A percentile compares a stretch with the other conserved stretches of the same genome.
Evolutionary conservation across 2,888 invertebrate genomes (phyloP).

Genomic region (Deroplatys truncata): DNA sequence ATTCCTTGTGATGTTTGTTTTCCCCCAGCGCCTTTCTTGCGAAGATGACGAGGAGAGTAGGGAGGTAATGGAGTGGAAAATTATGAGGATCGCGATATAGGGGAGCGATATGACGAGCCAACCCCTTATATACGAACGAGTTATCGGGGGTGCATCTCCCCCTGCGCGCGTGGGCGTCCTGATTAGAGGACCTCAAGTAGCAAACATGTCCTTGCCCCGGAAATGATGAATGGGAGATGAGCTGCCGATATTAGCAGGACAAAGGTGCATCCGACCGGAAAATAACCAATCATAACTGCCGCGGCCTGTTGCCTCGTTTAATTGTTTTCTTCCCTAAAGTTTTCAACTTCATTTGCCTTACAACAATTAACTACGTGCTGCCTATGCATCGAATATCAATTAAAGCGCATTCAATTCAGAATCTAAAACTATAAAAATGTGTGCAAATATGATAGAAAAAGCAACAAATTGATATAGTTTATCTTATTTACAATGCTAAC

Average conservation of each 20-base stretch:
- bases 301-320: not conserved
- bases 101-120: slow-evolving; percentile 17
- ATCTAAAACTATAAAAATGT: too few relatives aligned
- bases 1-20: not conserved
- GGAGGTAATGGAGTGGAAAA: slow-evolving; percentile 27
- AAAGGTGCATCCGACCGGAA: not conserved
- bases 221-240: not conserved
- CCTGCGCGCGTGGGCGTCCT: not conserved
- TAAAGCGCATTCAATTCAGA: too few relatives aligned
- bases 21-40: not conserved
- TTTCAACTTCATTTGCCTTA: not conserved
- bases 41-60: not conserved
- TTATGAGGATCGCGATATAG: slow-evolving; percentile 20
- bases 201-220: not conserved
- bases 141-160: not conserved
- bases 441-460: too few relatives aligned
- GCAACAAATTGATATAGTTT: too few relatives aligned
- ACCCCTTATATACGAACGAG: not conserved
- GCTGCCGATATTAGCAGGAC: not conserved
- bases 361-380: not conserved
- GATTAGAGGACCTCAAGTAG: not conserved
- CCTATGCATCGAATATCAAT: too few relatives aligned
- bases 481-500: too few relatives aligned
- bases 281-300: not conserved
- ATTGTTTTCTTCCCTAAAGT: not conserved